Evolutionary conservation across 1,140 invertebrate genomes (phyloP), one percentile per base, ranked within the genome.

Genomic region (Aphidius gifuensis): DNA sequence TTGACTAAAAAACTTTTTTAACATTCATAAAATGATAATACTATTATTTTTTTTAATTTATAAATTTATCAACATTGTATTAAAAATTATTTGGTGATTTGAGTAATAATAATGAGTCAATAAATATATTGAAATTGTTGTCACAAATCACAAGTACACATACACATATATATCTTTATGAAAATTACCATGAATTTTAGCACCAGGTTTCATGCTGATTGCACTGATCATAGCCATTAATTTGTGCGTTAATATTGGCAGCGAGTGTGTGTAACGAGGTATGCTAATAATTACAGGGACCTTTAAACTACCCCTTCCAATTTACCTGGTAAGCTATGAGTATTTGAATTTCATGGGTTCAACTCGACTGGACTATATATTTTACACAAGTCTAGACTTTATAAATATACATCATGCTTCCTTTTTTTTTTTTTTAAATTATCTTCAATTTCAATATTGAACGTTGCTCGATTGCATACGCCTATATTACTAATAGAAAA

Each of bases 281-380:
- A 11, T 47, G 55, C 46, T 64, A 69, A 71, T 70, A 71, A 72
- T 72, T 68, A 72, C 68, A 64, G 67, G 61, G 2, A 32, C 47
- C 60, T 54, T 32, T 40, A 51, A 21, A 49, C 59, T 21, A 58
- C 46, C 59, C 42, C 11, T 40, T 39, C 32, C 49, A 32, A 32
- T 32, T 32, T 4, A 38, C 40, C 21, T 59, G 55, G 69, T 70
- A 71, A 72, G 65, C 65, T 65, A 60, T 59, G 62, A 63, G 67
- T 64, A 62, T 65, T 68, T 65, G 64, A 66, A 64, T 69, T 67
- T 67, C 64, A 67, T 48, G 38, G 48, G 50, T 53, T 40, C 16
- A 40, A 11, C 46, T 56, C 43, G 60, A 32, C 23, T 32, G 23
- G 23, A 32, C 23, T 32, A 32, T 32, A 32, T 32, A 32, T 32